A percentile compares a stretch with the other conserved stretches of the same genome.
phyloP scores from a whole-genome alignment of 2,888 invertebrate species.

The Tetramorium bicarinatum region DNA sequence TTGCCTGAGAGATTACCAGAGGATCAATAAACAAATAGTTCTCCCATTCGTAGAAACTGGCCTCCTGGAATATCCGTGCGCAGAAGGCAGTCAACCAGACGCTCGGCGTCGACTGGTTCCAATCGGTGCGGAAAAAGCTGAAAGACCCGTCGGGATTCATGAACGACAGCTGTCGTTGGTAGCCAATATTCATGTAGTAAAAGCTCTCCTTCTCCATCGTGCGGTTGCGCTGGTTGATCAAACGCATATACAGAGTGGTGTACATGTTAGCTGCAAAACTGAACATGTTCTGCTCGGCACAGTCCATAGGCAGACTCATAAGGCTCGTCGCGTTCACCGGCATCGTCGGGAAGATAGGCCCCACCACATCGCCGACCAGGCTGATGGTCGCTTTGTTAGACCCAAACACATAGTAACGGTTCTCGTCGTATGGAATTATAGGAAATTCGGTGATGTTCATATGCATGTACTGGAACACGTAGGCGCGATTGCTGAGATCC shows the following conservation, averaged over 20 bases:
- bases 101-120: constrained; percentile 95
- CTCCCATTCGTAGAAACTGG: constrained; percentile 98
- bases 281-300: constrained; percentile 98
- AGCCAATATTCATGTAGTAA: constrained; percentile 95
- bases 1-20: constrained; percentile 93
- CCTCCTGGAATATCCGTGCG: constrained; percentile 95
- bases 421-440: constrained; percentile 95
- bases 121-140: constrained; percentile 96
- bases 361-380: constrained; percentile 96
- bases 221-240: constrained; percentile 95
- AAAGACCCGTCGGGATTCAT: constrained; percentile 97
- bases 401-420: constrained; percentile 97
- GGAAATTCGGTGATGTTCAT: constrained; percentile 98
- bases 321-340: constrained; percentile 95
- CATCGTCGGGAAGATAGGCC: constrained; percentile 97
- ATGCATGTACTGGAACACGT: constrained; percentile 97
- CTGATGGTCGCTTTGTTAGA: constrained; percentile 95
- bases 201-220: constrained; percentile 94
- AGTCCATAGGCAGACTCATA: constrained; percentile 94
- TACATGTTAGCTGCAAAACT: constrained; percentile 98
- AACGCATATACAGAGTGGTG: constrained; percentile 95
- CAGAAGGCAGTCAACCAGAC: constrained; percentile 98
- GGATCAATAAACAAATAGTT: constrained; percentile 98
- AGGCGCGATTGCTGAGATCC: constrained; percentile 96
- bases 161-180: constrained; percentile 96